Percentiles rank a stretch among this genome's conserved stretches.
Evolutionary conservation across 2,113 vertebrate species (phyloP).

Genomic region (Ochotona princeps): DNA sequence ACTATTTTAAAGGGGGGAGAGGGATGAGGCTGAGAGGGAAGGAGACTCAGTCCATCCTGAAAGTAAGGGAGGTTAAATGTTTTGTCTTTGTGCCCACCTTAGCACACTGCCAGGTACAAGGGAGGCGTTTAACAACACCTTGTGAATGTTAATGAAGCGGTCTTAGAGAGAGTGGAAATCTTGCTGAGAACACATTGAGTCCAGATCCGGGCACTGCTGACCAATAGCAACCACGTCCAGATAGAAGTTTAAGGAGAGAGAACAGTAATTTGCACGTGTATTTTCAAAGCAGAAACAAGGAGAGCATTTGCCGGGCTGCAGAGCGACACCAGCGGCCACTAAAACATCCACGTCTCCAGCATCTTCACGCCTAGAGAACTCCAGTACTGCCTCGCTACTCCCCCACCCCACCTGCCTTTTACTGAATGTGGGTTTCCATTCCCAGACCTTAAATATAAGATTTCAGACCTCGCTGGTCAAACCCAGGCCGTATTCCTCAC

Average conservation of each 20-base stretch:
- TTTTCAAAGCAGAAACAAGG: conserved; percentile 21
- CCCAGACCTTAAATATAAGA: not conserved
- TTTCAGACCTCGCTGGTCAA: not conserved
- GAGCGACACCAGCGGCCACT: not conserved
- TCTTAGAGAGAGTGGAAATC: not conserved
- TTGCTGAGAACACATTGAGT: conserved; percentile 21
- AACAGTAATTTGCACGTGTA: not conserved
- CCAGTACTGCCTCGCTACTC: not conserved
- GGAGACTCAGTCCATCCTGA: not conserved
- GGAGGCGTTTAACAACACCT: conserved; percentile 18
- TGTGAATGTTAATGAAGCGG: not conserved
- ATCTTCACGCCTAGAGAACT: not conserved
- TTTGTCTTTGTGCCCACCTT: not conserved
- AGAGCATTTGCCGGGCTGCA: not conserved
- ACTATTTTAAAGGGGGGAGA: not conserved
- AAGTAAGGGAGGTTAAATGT: not conserved
- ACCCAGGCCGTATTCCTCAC: not conserved
- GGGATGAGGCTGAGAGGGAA: too few species aligned
- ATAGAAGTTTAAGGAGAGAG: not conserved
- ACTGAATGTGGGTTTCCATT: not conserved
- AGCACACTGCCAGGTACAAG: conserved; percentile 51
- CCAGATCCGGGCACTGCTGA: not conserved
- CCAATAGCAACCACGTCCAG: conserved; percentile 40
- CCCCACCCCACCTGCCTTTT: not conserved
- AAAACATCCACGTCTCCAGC: accelerated